phyloP scores from a whole-genome alignment of 1,140 invertebrate genomes.

The Ceratoteleas bidentatus region DNA sequence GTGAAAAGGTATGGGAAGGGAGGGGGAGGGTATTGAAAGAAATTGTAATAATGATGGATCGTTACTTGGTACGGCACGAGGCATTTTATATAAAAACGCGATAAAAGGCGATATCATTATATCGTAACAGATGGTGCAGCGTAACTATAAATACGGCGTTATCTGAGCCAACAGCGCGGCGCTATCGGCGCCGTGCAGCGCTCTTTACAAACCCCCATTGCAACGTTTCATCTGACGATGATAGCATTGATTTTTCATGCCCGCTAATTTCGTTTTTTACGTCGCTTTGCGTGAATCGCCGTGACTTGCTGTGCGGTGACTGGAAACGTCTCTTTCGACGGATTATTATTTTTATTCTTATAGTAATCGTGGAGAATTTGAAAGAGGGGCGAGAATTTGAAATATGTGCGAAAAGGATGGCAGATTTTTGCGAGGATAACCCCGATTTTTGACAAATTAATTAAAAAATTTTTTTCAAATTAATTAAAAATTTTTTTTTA shows the following conservation, averaged over 20 bases:
- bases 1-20: neutral
- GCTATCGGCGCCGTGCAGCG: constrained; percentile 27
- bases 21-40: neutral
- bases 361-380: neutral
- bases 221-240: constrained; percentile 11
- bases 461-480: no score
- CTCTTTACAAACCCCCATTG: constrained; percentile 44
- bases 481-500: no score
- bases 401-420: neutral
- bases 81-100: constrained; percentile 31
- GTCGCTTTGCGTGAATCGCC: constrained; percentile 24
- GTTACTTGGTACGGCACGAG: constrained; percentile 7
- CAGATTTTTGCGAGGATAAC: no score
- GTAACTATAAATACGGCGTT: constrained; percentile 51
- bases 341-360: neutral
- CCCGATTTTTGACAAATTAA: no score
- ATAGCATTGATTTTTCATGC: constrained; percentile 48
- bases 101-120: constrained; percentile 46
- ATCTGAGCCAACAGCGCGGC: constrained; percentile 33
- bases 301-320: constrained; percentile 1
- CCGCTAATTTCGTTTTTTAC: constrained; percentile 30
- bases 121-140: constrained; percentile 47
- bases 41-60: constrained; percentile 37
- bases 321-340: neutral
- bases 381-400: neutral